Evolutionary conservation across 1,140 invertebrate species (phyloP).

Genomic region (Trissolcus basalis): DNA sequence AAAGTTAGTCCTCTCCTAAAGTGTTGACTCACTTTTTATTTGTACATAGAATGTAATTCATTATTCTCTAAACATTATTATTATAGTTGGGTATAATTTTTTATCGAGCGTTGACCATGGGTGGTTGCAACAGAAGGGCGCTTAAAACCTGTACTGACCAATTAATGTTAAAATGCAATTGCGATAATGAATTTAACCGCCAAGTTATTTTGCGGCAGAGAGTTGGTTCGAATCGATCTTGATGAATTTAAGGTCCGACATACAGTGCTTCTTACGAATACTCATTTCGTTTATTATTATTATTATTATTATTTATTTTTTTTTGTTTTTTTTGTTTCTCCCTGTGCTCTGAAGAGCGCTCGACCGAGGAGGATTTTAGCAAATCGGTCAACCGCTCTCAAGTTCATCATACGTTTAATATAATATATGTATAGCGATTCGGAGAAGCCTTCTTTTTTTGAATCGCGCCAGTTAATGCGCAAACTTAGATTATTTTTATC

Average conservation of each 20-base stretch:
- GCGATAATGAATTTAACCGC: not conserved
- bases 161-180: slow-evolving; percentile 42
- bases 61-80: slow-evolving; percentile 63
- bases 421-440: slow-evolving; percentile 42
- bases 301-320: slow-evolving; percentile 20
- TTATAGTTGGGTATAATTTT: slow-evolving; percentile 65
- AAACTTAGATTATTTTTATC: slow-evolving; percentile 58
- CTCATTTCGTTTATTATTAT: slow-evolving; percentile 33
- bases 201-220: no score
- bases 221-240: not conserved
- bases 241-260: slow-evolving; percentile 15
- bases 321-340: slow-evolving; percentile 21
- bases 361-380: slow-evolving; percentile 11
- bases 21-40: slow-evolving; percentile 68
- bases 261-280: slow-evolving; percentile 56
- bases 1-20: slow-evolving; percentile 68
- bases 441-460: slow-evolving; percentile 22
- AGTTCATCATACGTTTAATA: slow-evolving; percentile 30
- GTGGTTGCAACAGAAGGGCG: slow-evolving; percentile 64
- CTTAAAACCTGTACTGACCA: slow-evolving; percentile 65
- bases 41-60: slow-evolving; percentile 67
- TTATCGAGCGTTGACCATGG: slow-evolving; percentile 63
- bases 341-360: slow-evolving; percentile 4
- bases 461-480: slow-evolving; percentile 55
- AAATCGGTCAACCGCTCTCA: not conserved